Evolutionary conservation across 1,140 invertebrate genomes (phyloP).

Genomic region (Pinna nobilis): DNA sequence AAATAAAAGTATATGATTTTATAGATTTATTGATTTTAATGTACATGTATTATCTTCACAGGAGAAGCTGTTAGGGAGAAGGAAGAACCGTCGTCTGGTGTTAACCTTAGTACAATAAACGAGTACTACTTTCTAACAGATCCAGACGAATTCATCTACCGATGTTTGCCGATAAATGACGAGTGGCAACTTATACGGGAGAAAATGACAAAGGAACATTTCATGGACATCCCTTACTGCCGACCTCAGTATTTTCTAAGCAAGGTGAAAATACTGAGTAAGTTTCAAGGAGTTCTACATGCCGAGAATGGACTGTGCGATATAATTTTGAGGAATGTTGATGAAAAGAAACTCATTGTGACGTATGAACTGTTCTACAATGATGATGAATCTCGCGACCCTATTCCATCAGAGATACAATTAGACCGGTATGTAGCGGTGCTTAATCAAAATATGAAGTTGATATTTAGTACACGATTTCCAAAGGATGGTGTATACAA

Average conservation of each 20-base stretch:
- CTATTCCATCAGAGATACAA: slow-evolving; percentile 23
- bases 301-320: slow-evolving; percentile 28
- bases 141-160: slow-evolving; percentile 35
- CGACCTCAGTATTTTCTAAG: slow-evolving; percentile 10
- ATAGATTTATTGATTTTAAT: neutral
- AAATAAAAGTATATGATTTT: too few relatives aligned
- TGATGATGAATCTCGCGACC: slow-evolving; percentile 27
- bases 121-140: slow-evolving; percentile 41
- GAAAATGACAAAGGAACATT: slow-evolving; percentile 4
- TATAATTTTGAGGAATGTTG: slow-evolving; percentile 14
- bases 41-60: neutral
- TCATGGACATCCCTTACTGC: slow-evolving; percentile 15
- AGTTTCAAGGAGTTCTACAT: slow-evolving; percentile 16
- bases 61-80: slow-evolving; percentile 8
- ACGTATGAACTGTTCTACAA: slow-evolving; percentile 41
- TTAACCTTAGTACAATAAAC: neutral
- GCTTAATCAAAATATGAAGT: slow-evolving; percentile 17
- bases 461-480: slow-evolving; percentile 35
- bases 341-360: slow-evolving; percentile 5
- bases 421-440: slow-evolving; percentile 33
- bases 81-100: neutral
- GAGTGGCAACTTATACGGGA: slow-evolving; percentile 36
- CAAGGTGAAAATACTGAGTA: slow-evolving; percentile 21
- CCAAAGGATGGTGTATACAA: slow-evolving; percentile 37
- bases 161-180: slow-evolving; percentile 20